A percentile compares a stretch with the other conserved stretches of the same genome.
Conservation (phyloP, 2,888 invertebrate genomes). For the Oligia fasciuncula region DNA sequence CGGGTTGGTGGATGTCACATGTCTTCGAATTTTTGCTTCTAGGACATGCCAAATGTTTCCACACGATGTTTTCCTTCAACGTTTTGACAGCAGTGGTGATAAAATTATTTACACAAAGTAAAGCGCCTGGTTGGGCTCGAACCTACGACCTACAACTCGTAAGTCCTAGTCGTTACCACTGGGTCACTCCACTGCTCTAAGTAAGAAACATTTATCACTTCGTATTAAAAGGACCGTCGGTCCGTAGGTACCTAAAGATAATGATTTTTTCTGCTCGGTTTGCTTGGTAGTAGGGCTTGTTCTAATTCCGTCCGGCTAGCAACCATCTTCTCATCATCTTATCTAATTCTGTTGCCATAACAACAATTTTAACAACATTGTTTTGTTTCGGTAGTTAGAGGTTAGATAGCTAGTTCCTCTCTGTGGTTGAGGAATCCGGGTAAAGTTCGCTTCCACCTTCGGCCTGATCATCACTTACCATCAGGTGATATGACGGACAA, state of each 20-base stretch:
- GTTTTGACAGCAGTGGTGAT: not conserved
- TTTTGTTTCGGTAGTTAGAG: not conserved
- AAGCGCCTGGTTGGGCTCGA: no score
- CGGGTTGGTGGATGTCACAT: not conserved
- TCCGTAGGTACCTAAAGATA: not conserved
- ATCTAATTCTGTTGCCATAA: not conserved
- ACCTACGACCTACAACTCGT: no score
- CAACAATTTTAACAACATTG: not conserved
- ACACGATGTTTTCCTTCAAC: not conserved
- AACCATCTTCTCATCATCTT: not conserved
- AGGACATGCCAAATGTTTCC: not conserved
- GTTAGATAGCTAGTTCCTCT: not conserved
- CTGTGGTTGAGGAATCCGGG: not conserved
- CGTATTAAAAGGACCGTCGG: not conserved
- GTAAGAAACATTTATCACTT: not conserved
- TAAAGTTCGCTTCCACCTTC: not conserved
- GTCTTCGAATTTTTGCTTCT: not conserved
- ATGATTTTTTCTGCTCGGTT: not conserved
- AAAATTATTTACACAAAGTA: no score
- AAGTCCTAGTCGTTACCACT: no score
- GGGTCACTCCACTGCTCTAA: no score
- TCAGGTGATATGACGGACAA: not conserved
- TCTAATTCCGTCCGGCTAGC: not conserved
- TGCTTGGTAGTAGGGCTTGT: not conserved
- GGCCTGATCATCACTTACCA: not conserved